A percentile compares a stretch with the other conserved stretches of the same genome.
These are phyloP conservation scores for Nibea coibor DNA, from an alignment of 2,113 vertebrate species.

Conservation along the genomic window DNA sequence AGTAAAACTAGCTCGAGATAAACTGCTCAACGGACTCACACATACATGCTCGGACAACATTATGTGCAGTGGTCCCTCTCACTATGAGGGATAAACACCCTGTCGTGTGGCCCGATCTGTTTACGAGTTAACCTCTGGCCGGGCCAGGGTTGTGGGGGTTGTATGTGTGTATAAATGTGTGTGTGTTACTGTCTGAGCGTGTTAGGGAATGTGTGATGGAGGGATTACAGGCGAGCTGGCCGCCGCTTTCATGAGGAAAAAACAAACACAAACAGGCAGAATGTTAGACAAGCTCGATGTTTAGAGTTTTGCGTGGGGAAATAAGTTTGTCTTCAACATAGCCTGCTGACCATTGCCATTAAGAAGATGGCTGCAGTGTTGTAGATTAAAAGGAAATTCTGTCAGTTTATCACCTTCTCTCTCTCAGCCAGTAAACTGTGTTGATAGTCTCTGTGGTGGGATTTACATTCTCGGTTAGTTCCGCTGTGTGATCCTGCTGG, in stretches of 20 bases:
- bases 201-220: slow-evolving; percentile 56
- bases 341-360: neutral
- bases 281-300: slow-evolving; percentile 30
- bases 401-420: neutral
- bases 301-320: neutral
- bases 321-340: slow-evolving; percentile 3
- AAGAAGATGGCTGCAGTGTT: neutral
- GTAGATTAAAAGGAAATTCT: neutral
- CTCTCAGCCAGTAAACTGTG: slow-evolving; percentile 31
- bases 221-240: slow-evolving; percentile 42
- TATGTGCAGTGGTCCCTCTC: slow-evolving; percentile 29
- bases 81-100: slow-evolving; percentile 66
- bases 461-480: slow-evolving; percentile 57
- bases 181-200: slow-evolving; percentile 37
- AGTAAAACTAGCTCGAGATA: slow-evolving; percentile 28
- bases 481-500: slow-evolving; percentile 38
- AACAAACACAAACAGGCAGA: slow-evolving; percentile 56
- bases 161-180: slow-evolving; percentile 41
- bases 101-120: slow-evolving; percentile 60
- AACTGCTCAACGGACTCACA: slow-evolving; percentile 22
- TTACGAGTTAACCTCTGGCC: slow-evolving; percentile 56
- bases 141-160: slow-evolving; percentile 8
- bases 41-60: slow-evolving; percentile 18
- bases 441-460: slow-evolving; percentile 45
- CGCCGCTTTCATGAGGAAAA: slow-evolving; percentile 36